These are phyloP conservation scores for Zalophus californianus DNA, from an alignment of 2,797 vertebrate genomes.

Conservation along the genomic window DNA sequence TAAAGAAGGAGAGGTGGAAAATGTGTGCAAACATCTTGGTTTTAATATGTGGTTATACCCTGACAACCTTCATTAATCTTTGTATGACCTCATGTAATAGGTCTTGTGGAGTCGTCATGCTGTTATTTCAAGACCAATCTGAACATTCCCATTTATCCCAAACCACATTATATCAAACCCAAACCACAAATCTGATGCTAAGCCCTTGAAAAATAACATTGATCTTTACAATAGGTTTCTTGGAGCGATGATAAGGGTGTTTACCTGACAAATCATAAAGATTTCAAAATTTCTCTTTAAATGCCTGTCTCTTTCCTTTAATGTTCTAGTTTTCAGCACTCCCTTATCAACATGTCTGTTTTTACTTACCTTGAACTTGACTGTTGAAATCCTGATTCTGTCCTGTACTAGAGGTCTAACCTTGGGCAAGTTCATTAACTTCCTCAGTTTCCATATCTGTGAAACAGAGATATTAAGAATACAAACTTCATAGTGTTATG, in stretches of 20 bases:
- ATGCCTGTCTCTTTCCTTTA: neutral
- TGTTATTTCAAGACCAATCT: neutral
- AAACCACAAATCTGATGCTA: neutral
- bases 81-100: neutral
- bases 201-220: neutral
- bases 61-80: slow-evolving; percentile 46
- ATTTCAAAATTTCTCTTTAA: slow-evolving; percentile 11
- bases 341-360: neutral
- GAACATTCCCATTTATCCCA: neutral
- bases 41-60: slow-evolving; percentile 21
- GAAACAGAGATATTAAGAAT: neutral
- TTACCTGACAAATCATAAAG: neutral
- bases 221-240: neutral
- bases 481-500: neutral
- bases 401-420: neutral
- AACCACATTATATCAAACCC: neutral
- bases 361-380: neutral
- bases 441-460: neutral
- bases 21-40: neutral
- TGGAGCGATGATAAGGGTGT: neutral
- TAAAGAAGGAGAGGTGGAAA: neutral
- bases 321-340: neutral
- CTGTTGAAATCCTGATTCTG: neutral
- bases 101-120: neutral
- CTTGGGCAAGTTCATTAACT: neutral